phyloP scores from a whole-genome alignment of 2,797 vertebrate species.

The Oreochromis mossambicus region DNA sequence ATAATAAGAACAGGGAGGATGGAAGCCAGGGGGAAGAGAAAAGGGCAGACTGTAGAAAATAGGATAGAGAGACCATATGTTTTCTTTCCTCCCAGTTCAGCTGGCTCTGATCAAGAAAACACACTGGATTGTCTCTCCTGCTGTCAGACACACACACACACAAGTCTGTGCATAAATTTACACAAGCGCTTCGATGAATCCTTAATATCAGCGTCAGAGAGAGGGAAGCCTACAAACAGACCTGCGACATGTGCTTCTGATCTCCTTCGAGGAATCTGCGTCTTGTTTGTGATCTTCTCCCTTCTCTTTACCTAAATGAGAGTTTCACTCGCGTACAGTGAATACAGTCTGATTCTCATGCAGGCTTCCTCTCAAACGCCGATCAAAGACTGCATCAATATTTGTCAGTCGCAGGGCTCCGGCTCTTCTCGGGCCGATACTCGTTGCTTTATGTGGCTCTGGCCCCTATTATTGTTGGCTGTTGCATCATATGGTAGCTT shows the following conservation, averaged over 20 bases:
- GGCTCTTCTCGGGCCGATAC: not conserved
- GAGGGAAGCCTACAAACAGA: not conserved
- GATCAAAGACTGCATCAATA: slow-evolving; percentile 61
- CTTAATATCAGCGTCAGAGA: not conserved
- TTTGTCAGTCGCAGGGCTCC: slow-evolving; percentile 38
- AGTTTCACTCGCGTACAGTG: not conserved
- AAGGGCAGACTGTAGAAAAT: not conserved
- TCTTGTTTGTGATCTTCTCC: not conserved
- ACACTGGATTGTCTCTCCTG: slow-evolving; percentile 16
- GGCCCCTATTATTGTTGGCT: slow-evolving; percentile 41
- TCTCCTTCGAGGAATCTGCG: slow-evolving; percentile 20
- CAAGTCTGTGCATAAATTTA: not conserved
- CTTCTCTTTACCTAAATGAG: not conserved
- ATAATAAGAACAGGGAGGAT: slow-evolving; percentile 19
- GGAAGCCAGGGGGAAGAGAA: slow-evolving; percentile 32
- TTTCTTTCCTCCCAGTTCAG: slow-evolving; percentile 48
- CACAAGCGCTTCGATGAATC: not conserved
- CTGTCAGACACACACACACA: slow-evolving; percentile 10
- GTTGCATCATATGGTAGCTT: slow-evolving; percentile 22
- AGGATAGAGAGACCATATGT: slow-evolving; percentile 33
- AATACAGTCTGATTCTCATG: not conserved
- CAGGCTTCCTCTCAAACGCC: slow-evolving; percentile 2
- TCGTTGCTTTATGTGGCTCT: slow-evolving; percentile 29
- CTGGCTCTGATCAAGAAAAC: slow-evolving; percentile 55
- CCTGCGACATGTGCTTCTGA: not conserved